Evolutionary conservation across 1,140 invertebrate species (phyloP).

Genomic region (Drosophila miranda): DNA sequence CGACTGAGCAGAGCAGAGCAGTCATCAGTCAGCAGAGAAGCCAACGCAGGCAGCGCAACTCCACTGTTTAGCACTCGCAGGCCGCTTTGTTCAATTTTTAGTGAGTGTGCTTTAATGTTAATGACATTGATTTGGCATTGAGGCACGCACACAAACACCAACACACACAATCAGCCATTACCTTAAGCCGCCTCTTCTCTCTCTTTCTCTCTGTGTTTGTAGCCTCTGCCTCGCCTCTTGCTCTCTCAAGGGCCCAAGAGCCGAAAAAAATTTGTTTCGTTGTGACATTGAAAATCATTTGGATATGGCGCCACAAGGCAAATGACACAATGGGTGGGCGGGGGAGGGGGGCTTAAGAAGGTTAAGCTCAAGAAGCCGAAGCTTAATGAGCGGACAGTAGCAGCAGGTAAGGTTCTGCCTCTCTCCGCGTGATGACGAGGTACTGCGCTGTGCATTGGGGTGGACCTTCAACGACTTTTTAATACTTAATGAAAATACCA

Average conservation of each 20-base stretch:
- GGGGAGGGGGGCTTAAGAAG: slow-evolving; percentile 20
- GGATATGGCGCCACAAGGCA: slow-evolving; percentile 51
- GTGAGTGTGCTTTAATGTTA: slow-evolving; percentile 78
- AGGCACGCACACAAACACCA: slow-evolving; percentile 32
- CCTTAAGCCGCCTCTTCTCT: slow-evolving; percentile 36
- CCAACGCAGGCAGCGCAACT: slow-evolving; percentile 28
- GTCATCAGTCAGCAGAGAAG: slow-evolving; percentile 9
- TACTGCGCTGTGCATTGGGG: slow-evolving; percentile 9
- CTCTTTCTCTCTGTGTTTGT: slow-evolving; percentile 7
- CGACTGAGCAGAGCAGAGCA: no score
- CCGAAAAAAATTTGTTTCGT: slow-evolving; percentile 47
- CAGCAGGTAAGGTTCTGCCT: slow-evolving; percentile 18
- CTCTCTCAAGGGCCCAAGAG: slow-evolving; percentile 52
- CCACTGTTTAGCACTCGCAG: slow-evolving; percentile 52
- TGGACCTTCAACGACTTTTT: slow-evolving; percentile 17
- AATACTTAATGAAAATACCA: no score
- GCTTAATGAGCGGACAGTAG: slow-evolving; percentile 33
- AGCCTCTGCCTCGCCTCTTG: neutral
- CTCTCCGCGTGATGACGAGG: slow-evolving; percentile 24
- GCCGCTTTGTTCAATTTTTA: slow-evolving; percentile 76
- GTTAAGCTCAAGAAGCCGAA: slow-evolving; percentile 25
- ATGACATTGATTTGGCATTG: slow-evolving; percentile 80
- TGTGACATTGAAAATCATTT: slow-evolving; percentile 66
- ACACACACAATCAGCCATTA: slow-evolving; percentile 7
- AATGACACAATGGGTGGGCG: slow-evolving; percentile 26